phyloP scores from a whole-genome alignment of 64 coral and sea anemone genomes.

The Actinia tenebrosa region DNA sequence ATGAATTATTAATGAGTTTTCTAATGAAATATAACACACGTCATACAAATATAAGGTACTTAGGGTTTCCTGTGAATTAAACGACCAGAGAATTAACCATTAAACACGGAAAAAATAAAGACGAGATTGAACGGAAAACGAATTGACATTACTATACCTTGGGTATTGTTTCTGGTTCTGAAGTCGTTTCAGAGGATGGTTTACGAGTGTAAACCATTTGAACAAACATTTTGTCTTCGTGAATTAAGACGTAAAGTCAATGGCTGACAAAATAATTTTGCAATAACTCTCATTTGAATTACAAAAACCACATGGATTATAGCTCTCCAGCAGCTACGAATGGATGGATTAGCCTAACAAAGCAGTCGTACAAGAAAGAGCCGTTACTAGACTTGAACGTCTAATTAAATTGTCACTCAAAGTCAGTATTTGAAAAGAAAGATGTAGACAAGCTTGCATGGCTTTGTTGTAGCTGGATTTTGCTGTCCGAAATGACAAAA shows the following conservation, averaged over 20 bases:
- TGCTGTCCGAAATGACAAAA: not conserved
- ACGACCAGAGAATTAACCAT: too few relatives aligned
- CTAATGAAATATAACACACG: too few relatives aligned
- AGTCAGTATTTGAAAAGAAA: not conserved
- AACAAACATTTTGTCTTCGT: not conserved
- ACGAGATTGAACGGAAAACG: too few relatives aligned
- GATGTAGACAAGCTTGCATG: not conserved
- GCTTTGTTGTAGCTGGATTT: not conserved
- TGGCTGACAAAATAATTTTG: not conserved
- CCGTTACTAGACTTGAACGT: not conserved
- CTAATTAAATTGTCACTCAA: not conserved
- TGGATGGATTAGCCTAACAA: not conserved
- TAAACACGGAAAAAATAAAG: too few relatives aligned
- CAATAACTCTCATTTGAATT: not conserved
- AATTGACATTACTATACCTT: too few relatives aligned
- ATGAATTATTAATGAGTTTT: too few relatives aligned
- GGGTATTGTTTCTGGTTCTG: not conserved
- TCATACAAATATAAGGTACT: too few relatives aligned
- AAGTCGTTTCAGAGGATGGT: not conserved
- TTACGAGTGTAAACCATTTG: not conserved
- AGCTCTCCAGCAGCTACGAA: not conserved
- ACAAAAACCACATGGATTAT: not conserved
- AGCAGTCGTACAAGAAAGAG: not conserved
- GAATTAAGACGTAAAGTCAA: not conserved
- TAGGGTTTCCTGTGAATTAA: too few relatives aligned